A percentile compares a stretch with the other conserved stretches of the same genome.
These are phyloP conservation scores for Aphidoletes aphidimyza DNA, from an alignment of 2,888 invertebrate species.

Conservation along the genomic window DNA sequence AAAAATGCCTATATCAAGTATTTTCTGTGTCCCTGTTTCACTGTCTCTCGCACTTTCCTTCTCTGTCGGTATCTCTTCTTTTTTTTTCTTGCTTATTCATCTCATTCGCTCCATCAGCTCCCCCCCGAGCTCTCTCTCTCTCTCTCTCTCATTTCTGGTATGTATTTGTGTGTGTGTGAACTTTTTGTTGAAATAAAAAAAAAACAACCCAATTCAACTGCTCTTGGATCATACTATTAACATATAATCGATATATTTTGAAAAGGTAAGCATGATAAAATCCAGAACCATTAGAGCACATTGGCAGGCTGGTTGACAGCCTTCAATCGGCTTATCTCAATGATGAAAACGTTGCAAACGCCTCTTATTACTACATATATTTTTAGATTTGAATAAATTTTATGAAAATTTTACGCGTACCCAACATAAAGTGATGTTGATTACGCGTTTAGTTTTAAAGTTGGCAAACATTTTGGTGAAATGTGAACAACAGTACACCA, in stretches of 20 bases:
- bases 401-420: neutral
- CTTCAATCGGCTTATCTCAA: neutral
- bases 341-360: neutral
- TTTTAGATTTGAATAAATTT: conserved; percentile 23
- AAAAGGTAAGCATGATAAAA: neutral
- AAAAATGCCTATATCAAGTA: conserved; percentile 18
- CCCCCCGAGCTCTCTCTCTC: neutral
- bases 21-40: neutral
- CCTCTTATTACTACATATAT: neutral
- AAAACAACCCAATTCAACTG: conserved; percentile 10
- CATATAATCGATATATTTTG: conserved; percentile 1
- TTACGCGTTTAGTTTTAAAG: neutral
- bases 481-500: too few species aligned
- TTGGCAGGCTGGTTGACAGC: neutral
- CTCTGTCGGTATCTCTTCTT: too few species aligned
- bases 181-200: neutral
- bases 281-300: neutral
- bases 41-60: too few species aligned
- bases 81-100: neutral
- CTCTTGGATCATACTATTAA: neutral
- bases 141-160: neutral
- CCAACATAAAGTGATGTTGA: neutral
- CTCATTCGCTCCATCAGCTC: neutral
- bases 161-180: neutral
- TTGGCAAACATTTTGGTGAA: neutral